Percentiles rank a stretch among this genome's conserved stretches.
These are phyloP conservation scores for Eciton burchellii DNA, from an alignment of 1,140 invertebrate genomes.

Conservation along the genomic window DNA sequence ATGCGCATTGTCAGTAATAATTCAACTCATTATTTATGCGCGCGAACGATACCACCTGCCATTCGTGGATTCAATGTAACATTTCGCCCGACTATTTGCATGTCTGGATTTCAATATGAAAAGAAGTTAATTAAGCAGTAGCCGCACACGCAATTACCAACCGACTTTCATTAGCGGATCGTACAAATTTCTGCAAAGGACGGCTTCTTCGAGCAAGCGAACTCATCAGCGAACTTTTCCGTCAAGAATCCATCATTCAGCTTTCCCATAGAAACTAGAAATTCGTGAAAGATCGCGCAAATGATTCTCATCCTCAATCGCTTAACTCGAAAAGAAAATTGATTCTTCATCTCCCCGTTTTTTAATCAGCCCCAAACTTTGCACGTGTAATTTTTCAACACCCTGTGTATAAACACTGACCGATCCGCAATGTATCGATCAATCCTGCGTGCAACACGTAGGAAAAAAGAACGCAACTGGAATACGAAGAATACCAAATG, in stretches of 20 bases:
- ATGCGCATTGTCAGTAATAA: conserved; percentile 50
- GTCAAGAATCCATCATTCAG: background rate
- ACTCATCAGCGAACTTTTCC: background rate
- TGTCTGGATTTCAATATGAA: conserved; percentile 53
- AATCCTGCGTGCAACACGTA: conserved; percentile 53
- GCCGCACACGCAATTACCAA: background rate
- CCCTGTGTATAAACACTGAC: conserved; percentile 30
- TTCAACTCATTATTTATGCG: conserved; percentile 59
- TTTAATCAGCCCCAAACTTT: conserved; percentile 24
- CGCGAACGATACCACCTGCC: conserved; percentile 48
- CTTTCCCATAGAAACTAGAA: too few relatives aligned
- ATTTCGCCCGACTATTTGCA: conserved; percentile 53
- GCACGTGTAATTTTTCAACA: conserved; percentile 42
- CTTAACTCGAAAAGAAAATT: conserved; percentile 1
- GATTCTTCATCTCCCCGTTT: too few relatives aligned
- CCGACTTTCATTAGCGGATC: background rate
- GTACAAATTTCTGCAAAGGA: background rate
- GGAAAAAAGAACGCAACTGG: conserved; percentile 39
- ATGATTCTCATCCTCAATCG: background rate
- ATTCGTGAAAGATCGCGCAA: background rate
- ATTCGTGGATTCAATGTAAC: conserved; percentile 43
- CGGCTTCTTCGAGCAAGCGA: too few relatives aligned
- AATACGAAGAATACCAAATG: conserved; percentile 58
- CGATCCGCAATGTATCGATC: conserved; percentile 45
- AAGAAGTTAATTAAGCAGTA: conserved; percentile 49